Conservation (phyloP, 2,113 vertebrate genomes). For the Salvator merianae region DNA sequence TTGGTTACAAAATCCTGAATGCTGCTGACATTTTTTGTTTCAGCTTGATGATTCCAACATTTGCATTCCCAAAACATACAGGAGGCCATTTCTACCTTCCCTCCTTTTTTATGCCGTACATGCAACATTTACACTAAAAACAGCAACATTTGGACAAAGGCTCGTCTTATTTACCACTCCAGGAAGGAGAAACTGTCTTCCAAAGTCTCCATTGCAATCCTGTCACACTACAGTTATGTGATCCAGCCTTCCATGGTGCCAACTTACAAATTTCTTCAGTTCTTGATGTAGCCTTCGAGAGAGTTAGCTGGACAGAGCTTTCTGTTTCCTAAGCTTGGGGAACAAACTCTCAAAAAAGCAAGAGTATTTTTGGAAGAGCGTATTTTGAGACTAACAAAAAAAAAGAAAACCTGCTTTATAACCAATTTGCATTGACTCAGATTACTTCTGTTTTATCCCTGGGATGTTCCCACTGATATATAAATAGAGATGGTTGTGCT, state of each 20-base stretch:
- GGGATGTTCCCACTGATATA: constrained; percentile 54
- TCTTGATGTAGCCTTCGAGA: not conserved
- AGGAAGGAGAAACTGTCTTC: not conserved
- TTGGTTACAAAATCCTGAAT: not conserved
- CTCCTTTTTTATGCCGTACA: fast-evolving
- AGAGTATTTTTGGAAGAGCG: not conserved
- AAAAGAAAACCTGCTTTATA: constrained; percentile 13
- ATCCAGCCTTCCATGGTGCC: not conserved
- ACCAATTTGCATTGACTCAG: constrained; percentile 50
- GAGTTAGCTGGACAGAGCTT: not conserved
- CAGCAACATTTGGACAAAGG: fast-evolving
- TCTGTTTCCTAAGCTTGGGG: not conserved
- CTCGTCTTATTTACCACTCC: fast-evolving
- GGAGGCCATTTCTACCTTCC: not conserved
- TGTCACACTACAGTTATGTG: not conserved
- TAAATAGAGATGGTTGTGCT: constrained; percentile 36
- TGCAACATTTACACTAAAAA: fast-evolving
- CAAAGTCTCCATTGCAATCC: not conserved
- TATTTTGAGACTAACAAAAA: not conserved
- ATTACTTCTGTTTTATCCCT: constrained; percentile 55
- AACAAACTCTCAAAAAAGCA: not conserved
- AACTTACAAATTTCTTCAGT: not conserved
- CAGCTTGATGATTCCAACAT: not conserved
- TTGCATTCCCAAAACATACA: fast-evolving
- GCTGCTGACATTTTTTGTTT: fast-evolving